Evolutionary conservation across 1,140 invertebrate genomes (phyloP).

Genomic region (Laupala kohalensis): DNA sequence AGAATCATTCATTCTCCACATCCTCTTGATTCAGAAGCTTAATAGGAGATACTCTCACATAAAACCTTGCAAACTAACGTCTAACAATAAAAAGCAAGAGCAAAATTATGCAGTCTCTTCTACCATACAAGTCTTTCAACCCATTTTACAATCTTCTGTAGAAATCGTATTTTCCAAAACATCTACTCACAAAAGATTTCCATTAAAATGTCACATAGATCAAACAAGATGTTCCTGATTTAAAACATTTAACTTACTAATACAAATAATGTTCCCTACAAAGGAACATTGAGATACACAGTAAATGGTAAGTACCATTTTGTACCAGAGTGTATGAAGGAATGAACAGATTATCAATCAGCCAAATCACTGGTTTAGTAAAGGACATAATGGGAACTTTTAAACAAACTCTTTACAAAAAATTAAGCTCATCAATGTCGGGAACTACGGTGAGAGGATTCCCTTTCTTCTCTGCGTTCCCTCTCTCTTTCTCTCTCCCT

Average conservation of each 20-base stretch:
- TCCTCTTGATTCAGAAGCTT: not conserved
- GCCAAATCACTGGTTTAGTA: not conserved
- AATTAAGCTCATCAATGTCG: constrained; percentile 1
- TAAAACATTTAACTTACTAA: not conserved
- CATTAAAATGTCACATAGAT: not conserved
- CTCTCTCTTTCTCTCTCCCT: constrained; percentile 22
- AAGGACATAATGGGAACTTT: not conserved
- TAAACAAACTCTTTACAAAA: not conserved
- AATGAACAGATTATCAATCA: not conserved
- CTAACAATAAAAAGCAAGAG: not conserved
- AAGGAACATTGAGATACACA: not conserved
- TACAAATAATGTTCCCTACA: not conserved
- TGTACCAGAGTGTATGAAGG: not conserved
- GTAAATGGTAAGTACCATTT: not conserved
- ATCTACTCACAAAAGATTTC: not conserved
- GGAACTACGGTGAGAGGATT: constrained; percentile 23
- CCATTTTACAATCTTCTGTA: not conserved
- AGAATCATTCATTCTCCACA: not conserved
- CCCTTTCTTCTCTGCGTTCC: constrained; percentile 25
- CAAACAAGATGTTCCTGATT: not conserved
- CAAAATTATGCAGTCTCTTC: not conserved
- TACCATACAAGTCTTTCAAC: not conserved
- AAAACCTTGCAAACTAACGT: not conserved
- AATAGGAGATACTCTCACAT: not conserved
- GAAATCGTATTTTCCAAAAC: not conserved